Evolutionary conservation across 2,888 invertebrate species (phyloP), one percentile per base, ranked within the genome.

Genomic region (Octonoba sinensis): DNA sequence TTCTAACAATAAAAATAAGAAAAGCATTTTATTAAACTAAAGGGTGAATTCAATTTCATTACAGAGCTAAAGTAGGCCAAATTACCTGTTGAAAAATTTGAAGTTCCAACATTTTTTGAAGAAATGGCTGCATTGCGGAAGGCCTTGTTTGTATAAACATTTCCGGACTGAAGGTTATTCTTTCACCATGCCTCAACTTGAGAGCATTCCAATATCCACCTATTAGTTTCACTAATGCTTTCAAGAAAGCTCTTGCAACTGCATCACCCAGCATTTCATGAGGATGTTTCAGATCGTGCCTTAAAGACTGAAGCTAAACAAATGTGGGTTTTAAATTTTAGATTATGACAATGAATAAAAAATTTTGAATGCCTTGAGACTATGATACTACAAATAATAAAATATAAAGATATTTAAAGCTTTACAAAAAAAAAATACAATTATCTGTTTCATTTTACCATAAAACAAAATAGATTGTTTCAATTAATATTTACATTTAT

Each of bases 131-230:
- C 91, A 97, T 93, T 71, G 93, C 92, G 84, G 92, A 88, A 4
- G 96, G 95, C 83, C 97, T 92, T 49, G 95, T 95, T 88, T 93
- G 93, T 51, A 97, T 93, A 88, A 98, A 98, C 85, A 93, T 93
- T 84, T 96, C 95, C 71, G 92, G 91, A 88, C 94, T 93, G 88
- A 97, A 97, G 8, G 94, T 95, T 77, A 96, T 95, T 46, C 87
- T 86, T 64, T 85, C 82, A 3, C 84, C 84, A 27, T 75, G 84
- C 46, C 70, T 74, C 74, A 89, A 87, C 78, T 93, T 93, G 60
- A 97, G 92, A 36, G 96, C 97, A 89, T 97, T 96, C 84, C 96
- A 91, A 89, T 97, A 97, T 84, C 96, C 96, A 65, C 98, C 98
- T 86, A 99, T 98, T 72, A 99, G 91, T 88, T 95, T 94, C 15